A percentile compares a stretch with the other conserved stretches of the same genome.
phyloP scores from a whole-genome alignment of 2,113 vertebrate species.

The Poeciliopsis retropinna region DNA sequence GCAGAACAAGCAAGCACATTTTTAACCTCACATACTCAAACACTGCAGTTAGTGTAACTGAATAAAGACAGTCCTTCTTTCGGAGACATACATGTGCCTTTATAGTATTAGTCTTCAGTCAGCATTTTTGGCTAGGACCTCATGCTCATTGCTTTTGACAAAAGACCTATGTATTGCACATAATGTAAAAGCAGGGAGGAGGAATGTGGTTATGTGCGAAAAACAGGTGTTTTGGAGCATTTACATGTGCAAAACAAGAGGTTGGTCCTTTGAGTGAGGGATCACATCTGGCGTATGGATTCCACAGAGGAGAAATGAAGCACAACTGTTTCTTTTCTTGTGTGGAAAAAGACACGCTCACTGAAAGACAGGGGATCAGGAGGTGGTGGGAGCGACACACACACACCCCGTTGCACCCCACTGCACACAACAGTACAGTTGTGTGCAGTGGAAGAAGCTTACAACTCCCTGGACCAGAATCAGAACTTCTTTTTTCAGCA shows the following conservation, averaged over 20 bases:
- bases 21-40: slow-evolving; percentile 46
- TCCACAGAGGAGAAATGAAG: slow-evolving; percentile 39
- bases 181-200: background rate
- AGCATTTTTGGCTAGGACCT: background rate
- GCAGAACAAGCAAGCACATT: slow-evolving; percentile 61
- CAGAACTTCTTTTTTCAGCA: slow-evolving; percentile 51
- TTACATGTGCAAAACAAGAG: slow-evolving; percentile 49
- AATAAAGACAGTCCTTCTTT: slow-evolving; percentile 9
- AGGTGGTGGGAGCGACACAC: slow-evolving; percentile 40
- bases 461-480: slow-evolving; percentile 57
- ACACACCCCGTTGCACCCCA: slow-evolving; percentile 45
- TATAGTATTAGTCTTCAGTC: slow-evolving; percentile 25
- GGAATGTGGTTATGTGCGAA: slow-evolving; percentile 46
- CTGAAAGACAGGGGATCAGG: slow-evolving; percentile 34
- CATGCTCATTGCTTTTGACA: background rate
- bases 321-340: slow-evolving; percentile 25
- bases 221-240: slow-evolving; percentile 67
- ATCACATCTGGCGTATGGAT: slow-evolving; percentile 67
- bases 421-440: slow-evolving; percentile 50
- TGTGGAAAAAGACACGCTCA: slow-evolving; percentile 20
- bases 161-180: slow-evolving; percentile 5
- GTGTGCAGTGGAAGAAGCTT: slow-evolving; percentile 44
- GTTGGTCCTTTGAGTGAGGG: slow-evolving; percentile 39
- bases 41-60: background rate
- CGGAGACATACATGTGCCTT: background rate